A percentile compares a stretch with the other conserved stretches of the same genome.
phyloP scores from a whole-genome alignment of 1,140 invertebrate genomes.

The Euwallacea similis region DNA sequence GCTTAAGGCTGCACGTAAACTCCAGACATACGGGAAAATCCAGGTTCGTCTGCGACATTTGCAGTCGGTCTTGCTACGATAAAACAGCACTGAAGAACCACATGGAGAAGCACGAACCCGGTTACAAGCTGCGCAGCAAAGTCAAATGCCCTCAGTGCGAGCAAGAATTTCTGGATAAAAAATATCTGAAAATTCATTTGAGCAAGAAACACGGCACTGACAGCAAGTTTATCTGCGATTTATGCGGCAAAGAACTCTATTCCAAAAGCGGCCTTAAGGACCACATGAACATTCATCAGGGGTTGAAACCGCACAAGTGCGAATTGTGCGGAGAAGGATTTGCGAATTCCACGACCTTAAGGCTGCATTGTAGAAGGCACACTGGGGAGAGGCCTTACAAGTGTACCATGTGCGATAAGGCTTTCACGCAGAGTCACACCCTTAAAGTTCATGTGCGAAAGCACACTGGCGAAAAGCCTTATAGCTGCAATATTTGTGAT shows the following conservation, averaged over 20 bases:
- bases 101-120: constrained; percentile 48
- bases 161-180: constrained; percentile 57
- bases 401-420: constrained; percentile 68
- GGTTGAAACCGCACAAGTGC: constrained; percentile 72
- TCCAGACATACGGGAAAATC: constrained; percentile 43
- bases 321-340: constrained; percentile 67
- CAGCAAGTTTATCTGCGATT: constrained; percentile 53
- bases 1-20: constrained; percentile 39
- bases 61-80: constrained; percentile 41
- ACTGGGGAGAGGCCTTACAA: constrained; percentile 65
- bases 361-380: constrained; percentile 62
- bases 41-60: constrained; percentile 46
- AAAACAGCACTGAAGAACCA: constrained; percentile 46
- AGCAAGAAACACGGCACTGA: constrained; percentile 50
- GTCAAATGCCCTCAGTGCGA: constrained; percentile 64
- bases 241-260: constrained; percentile 75
- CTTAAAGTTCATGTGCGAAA: constrained; percentile 75
- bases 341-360: constrained; percentile 63
- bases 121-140: constrained; percentile 53
- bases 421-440: constrained; percentile 75
- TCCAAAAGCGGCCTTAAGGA: constrained; percentile 67
- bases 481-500: constrained; percentile 56
- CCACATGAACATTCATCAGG: constrained; percentile 68
- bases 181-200: constrained; percentile 55
- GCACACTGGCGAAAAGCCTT: constrained; percentile 76